Percentiles rank a stretch among this genome's conserved stretches.
phyloP scores from a whole-genome alignment of 2,888 invertebrate species.

The Augiades crinisus region DNA sequence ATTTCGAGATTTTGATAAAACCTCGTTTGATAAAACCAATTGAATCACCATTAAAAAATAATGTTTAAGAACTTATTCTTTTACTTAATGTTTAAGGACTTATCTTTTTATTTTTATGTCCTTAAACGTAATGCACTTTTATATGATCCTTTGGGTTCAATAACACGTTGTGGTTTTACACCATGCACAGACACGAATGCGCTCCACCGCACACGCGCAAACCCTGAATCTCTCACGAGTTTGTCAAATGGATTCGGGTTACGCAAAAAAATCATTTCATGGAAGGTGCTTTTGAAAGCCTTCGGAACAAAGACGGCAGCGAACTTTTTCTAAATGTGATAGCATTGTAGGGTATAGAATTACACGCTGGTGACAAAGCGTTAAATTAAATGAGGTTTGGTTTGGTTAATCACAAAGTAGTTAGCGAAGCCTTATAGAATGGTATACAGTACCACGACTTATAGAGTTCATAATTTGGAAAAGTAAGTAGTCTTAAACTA shows the following conservation, averaged over 20 bases:
- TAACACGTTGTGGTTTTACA: constrained; percentile 13
- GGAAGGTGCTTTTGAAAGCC: constrained; percentile 11
- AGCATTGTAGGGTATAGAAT: not conserved
- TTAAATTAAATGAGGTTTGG: no score
- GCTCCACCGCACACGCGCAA: constrained; percentile 26
- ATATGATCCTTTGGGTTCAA: constrained; percentile 8
- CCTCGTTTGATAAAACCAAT: no score
- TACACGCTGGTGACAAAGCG: not conserved
- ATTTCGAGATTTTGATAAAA: no score
- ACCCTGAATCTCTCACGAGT: constrained; percentile 31
- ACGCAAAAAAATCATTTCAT: constrained; percentile 20
- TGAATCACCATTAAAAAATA: no score
- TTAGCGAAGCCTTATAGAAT: no score
- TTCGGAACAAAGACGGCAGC: not conserved
- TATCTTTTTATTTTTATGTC: no score
- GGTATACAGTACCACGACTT: no score
- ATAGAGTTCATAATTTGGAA: no score
- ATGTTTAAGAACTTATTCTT: no score
- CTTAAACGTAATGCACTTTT: not conserved
- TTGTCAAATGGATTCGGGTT: constrained; percentile 18
- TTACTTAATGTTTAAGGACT: no score
- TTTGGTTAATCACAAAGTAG: no score
- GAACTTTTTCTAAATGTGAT: not conserved
- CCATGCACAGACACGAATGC: constrained; percentile 1
- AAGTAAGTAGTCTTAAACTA: no score